phyloP scores from a whole-genome alignment of 2,888 invertebrate species.

The Therioaphis trifolii region DNA sequence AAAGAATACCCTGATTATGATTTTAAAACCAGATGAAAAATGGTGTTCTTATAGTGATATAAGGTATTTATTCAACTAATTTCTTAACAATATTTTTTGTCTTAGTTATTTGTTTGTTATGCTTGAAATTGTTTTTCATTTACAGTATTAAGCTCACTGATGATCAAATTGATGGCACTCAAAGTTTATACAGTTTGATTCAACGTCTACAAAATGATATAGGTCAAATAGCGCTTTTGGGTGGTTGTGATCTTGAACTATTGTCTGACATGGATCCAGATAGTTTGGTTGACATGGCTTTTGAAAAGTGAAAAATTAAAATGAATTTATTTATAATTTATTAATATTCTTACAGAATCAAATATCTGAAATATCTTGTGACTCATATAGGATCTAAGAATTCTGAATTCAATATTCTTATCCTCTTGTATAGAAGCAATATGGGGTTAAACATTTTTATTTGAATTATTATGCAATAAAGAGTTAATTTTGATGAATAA shows the following conservation, averaged over 20 bases:
- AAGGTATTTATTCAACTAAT: slow-evolving; percentile 33
- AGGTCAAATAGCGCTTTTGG: slow-evolving; percentile 81
- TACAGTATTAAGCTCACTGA: not conserved
- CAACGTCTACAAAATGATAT: slow-evolving; percentile 63
- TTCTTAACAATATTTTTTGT: not conserved
- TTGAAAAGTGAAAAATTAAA: slow-evolving; percentile 77
- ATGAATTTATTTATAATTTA: not conserved
- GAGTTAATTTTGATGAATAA: too few species aligned
- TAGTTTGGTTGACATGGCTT: slow-evolving; percentile 83
- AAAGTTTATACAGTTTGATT: slow-evolving; percentile 50
- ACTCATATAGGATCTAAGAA: too few species aligned
- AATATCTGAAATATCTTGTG: not conserved
- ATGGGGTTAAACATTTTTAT: too few species aligned
- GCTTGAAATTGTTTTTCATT: not conserved
- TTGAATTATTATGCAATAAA: too few species aligned
- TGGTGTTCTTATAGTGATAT: slow-evolving; percentile 65
- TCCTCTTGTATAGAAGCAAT: too few species aligned
- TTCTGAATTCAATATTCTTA: too few species aligned
- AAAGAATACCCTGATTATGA: slow-evolving; percentile 86
- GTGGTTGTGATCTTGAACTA: slow-evolving; percentile 85
- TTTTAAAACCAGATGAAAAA: slow-evolving; percentile 70
- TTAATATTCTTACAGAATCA: not conserved
- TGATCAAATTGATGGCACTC: slow-evolving; percentile 51
- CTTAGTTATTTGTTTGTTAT: not conserved
- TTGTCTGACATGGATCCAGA: slow-evolving; percentile 92